Evolutionary conservation across 2,888 invertebrate species (phyloP), one percentile per base, ranked within the genome.

Genomic region (Gryllus longicercus): DNA sequence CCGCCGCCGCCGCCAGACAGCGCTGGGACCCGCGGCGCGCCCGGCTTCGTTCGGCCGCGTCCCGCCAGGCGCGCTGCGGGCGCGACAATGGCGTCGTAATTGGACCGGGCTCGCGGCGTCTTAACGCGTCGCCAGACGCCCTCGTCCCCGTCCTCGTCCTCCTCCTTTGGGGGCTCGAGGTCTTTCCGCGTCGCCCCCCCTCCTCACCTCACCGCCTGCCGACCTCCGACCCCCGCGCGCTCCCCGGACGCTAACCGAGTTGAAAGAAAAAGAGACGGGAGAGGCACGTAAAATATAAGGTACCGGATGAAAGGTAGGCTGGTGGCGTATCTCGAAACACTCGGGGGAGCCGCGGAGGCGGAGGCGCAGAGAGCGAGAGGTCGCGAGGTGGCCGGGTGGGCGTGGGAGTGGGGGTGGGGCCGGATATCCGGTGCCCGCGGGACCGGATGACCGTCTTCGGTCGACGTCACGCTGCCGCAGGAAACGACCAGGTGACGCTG

Each of bases 221-320:
- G n/a, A n/a, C 63, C 63, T 14, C n/a, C 63, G 63, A 3, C 16
- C 63, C 11, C n/a, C 63, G 16, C 63, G n/a, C 63, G 63, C 8
- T n/a, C 63, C 63, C 16, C 14, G n/a, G 63, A 10, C 63, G 63
- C 63, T 63, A 63, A 63, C 63, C 63, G 63, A 63, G 63, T 63
- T n/a, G 63, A 63, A 63, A 63, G 63, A 63, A 63, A 63, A 63
- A 63, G 63, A 63, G 63, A 63, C 16, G n/a, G 63, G 63, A 63
- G n/a, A 63, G 63, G 63, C 63, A 63, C 63, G 63, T 63, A 63
- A 63, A 63, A 63, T 63, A 63, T 63, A 63, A 63, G 63, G 63
- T 63, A 63, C 16, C 16, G 63, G 63, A 63, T 63, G 63, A 63
- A 63, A 63, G 63, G 63, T 63, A 63, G 63, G 16, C n/a, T n/a